Percentiles rank a stretch among this genome's conserved stretches.
Evolutionary conservation across 2,797 vertebrate species (phyloP).

Genomic region (Ataeniobius toweri): DNA sequence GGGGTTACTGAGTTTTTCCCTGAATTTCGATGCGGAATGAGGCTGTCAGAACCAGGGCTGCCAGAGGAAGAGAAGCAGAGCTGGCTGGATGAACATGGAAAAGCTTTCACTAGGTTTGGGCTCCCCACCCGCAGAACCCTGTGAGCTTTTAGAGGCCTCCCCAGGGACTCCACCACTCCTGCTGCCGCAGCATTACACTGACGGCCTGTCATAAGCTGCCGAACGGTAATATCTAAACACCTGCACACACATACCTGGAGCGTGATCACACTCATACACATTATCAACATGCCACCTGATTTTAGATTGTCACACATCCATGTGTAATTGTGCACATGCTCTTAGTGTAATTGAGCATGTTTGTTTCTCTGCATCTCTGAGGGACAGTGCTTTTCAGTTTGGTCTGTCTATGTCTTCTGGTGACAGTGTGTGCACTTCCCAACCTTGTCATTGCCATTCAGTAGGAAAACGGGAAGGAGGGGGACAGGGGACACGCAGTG

Average conservation of each 20-base stretch:
- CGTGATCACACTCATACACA: not conserved
- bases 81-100: slow-evolving; percentile 78
- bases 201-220: slow-evolving; percentile 67
- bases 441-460: slow-evolving; percentile 63
- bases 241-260: slow-evolving; percentile 2
- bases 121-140: slow-evolving; percentile 59
- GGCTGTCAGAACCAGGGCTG: slow-evolving; percentile 39
- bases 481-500: slow-evolving; percentile 60
- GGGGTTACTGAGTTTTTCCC: slow-evolving; percentile 58
- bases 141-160: slow-evolving; percentile 73
- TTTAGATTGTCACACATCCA: slow-evolving; percentile 1
- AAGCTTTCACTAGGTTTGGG: slow-evolving; percentile 79
- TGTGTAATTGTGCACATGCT: not conserved
- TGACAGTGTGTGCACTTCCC: slow-evolving; percentile 18
- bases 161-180: slow-evolving; percentile 55
- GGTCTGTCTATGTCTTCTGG: slow-evolving; percentile 11
- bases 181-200: slow-evolving; percentile 62
- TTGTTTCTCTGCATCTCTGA: not conserved
- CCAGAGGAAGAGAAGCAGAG: slow-evolving; percentile 49
- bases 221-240: slow-evolving; percentile 29
- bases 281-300: slow-evolving; percentile 11
- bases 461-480: slow-evolving; percentile 28
- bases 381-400: not conserved
- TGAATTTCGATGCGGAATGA: slow-evolving; percentile 64
- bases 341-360: slow-evolving; percentile 10